Evolutionary conservation across 2,113 vertebrate species (phyloP).

Genomic region (Lycaon pictus): DNA sequence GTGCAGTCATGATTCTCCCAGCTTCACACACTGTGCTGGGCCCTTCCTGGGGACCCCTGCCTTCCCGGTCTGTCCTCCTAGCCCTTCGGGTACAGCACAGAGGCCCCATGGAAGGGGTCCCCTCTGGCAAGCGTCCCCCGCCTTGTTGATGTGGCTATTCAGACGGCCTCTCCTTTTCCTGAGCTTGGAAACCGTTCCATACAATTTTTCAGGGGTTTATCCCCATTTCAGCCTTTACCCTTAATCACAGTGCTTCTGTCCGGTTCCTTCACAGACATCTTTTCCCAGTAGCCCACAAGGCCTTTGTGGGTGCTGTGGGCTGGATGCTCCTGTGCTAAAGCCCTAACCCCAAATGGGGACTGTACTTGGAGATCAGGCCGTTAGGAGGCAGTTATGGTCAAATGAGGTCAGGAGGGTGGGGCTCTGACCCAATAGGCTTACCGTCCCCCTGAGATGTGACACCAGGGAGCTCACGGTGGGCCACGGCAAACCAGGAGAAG

Average conservation of each 20-base stretch:
- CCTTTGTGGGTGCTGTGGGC: background rate
- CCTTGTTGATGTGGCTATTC: background rate
- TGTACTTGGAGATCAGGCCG: background rate
- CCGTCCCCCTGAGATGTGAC: background rate
- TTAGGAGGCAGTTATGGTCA: background rate
- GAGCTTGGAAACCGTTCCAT: background rate
- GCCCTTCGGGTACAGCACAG: background rate
- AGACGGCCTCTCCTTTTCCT: background rate
- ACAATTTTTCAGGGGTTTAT: background rate
- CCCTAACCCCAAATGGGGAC: background rate
- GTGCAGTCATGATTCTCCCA: background rate
- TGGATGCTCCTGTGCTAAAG: no score
- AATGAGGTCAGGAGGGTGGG: background rate
- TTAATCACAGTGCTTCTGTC: background rate
- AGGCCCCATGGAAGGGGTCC: background rate
- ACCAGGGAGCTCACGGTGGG: background rate
- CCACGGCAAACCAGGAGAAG: background rate
- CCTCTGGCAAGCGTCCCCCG: background rate
- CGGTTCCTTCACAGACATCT: background rate
- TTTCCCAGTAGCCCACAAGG: accelerated
- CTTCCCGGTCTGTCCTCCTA: background rate
- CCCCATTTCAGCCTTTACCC: background rate
- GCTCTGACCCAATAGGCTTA: background rate
- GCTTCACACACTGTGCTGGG: background rate
- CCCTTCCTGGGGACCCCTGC: no score